phyloP scores from a whole-genome alignment of 2,888 invertebrate genomes.

The Mallateleia sp. region DNA sequence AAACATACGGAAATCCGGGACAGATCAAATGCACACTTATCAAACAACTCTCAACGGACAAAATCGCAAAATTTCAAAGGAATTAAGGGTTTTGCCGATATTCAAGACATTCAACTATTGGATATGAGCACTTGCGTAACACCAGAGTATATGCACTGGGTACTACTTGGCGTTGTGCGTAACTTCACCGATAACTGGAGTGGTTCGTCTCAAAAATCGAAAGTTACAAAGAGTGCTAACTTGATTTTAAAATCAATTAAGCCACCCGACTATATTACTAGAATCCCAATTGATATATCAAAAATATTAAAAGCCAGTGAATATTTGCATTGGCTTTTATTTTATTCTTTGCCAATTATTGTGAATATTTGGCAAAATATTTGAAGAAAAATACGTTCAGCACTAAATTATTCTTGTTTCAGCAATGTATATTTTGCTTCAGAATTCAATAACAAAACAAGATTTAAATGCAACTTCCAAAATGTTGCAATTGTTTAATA shows the following conservation, averaged over 20 bases:
- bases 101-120: slow-evolving; percentile 13
- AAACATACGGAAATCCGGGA: background rate
- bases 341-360: too few species aligned
- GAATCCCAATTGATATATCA: too few species aligned
- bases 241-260: too few species aligned
- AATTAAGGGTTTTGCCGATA: background rate
- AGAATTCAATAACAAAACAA: background rate
- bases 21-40: too few species aligned
- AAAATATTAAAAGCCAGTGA: too few species aligned
- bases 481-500: background rate
- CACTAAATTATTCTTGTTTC: slow-evolving; percentile 2
- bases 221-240: too few species aligned
- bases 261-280: too few species aligned
- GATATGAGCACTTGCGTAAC: slow-evolving; percentile 35
- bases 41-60: too few species aligned
- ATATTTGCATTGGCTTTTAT: too few species aligned
- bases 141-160: slow-evolving; percentile 59
- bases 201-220: too few species aligned
- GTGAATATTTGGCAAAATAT: too few species aligned
- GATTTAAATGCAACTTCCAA: background rate
- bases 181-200: too few species aligned
- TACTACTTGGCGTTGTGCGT: slow-evolving; percentile 35
- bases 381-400: background rate
- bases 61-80: slow-evolving; percentile 29
- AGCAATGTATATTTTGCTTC: background rate